Evolutionary conservation across 1,140 invertebrate species (phyloP).

Genomic region (Papilio helenus): DNA sequence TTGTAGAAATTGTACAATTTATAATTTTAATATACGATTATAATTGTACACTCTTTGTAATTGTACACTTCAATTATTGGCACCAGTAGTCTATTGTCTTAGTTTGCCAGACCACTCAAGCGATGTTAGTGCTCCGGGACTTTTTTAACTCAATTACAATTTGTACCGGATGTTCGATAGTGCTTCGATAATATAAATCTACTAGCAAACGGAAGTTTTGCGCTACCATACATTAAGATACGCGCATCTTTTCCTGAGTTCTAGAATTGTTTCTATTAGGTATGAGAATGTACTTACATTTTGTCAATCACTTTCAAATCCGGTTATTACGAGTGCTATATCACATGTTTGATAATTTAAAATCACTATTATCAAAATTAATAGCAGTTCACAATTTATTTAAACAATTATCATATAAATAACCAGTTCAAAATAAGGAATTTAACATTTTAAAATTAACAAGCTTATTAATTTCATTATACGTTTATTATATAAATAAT

Average conservation of each 20-base stretch:
- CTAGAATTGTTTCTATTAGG: background rate
- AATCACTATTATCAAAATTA: background rate
- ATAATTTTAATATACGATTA: background rate
- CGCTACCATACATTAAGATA: background rate
- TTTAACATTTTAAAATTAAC: background rate
- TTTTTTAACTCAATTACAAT: conserved; percentile 13
- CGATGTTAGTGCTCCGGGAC: background rate
- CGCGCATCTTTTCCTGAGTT: background rate
- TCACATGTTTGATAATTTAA: background rate
- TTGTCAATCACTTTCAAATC: background rate
- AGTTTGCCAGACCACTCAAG: conserved; percentile 13
- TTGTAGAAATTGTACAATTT: background rate
- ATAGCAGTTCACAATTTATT: background rate
- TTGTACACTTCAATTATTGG: conserved; percentile 13
- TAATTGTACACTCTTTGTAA: background rate
- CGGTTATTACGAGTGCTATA: background rate
- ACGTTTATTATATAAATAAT: background rate
- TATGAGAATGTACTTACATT: background rate
- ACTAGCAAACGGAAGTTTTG: background rate
- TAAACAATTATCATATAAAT: background rate
- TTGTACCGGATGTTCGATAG: conserved; percentile 13
- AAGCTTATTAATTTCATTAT: background rate
- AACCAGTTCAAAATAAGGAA: background rate
- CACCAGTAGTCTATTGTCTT: background rate
- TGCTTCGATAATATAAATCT: background rate